Base-by-base conservation (phyloP, 2,797 vertebrate genomes). In the Lepus townsendii region DNA sequence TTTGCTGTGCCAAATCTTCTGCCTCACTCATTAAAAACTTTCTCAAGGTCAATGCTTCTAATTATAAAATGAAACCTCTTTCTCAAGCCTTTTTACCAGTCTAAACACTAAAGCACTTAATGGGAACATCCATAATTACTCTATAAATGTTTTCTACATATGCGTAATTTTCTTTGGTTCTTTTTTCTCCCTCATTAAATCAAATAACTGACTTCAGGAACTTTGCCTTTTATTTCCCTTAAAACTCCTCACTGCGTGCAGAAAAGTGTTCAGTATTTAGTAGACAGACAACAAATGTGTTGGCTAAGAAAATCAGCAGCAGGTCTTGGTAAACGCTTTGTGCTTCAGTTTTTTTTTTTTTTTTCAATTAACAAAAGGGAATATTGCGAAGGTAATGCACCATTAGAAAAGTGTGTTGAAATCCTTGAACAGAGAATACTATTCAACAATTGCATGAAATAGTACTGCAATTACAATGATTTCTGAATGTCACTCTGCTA, bases 381-480 rank as follows among this genome's bases (percentile, higher is more conserved):
- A 95, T 94, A 80, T 71, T 85, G 77, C 66, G 22, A 93, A 92
- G 27, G 27, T 80, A 92, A 93, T 97, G 85, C 92, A 83, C 65
- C 71, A 83, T 79, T 92, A 80, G 57, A 96, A 90, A 90, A 93
- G 47, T 88, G 35, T 92, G 96, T 95, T 94, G 47, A 96, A 96
- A 96, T 93, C 94, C 85, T 88, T 94, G 91, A 96, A 88, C 62
- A 80, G 78, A 95, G 85, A 95, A 76, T 86, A 78, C 38, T 91
- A 17, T 88, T 93, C 77, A 96, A 95, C 50, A 88, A 93, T 83
- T 95, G 35, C 38, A 77, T 91, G 88, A 97, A 96, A 95, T 91
- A 94, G 3, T 83, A 75, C 85, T 17, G 1, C 78, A 93, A 92
- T 93, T 90, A 82, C 66, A 95, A 47, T 97, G 88, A 94, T 93